phyloP scores from a whole-genome alignment of 2,888 invertebrate genomes.

The Hipparchia semele region DNA sequence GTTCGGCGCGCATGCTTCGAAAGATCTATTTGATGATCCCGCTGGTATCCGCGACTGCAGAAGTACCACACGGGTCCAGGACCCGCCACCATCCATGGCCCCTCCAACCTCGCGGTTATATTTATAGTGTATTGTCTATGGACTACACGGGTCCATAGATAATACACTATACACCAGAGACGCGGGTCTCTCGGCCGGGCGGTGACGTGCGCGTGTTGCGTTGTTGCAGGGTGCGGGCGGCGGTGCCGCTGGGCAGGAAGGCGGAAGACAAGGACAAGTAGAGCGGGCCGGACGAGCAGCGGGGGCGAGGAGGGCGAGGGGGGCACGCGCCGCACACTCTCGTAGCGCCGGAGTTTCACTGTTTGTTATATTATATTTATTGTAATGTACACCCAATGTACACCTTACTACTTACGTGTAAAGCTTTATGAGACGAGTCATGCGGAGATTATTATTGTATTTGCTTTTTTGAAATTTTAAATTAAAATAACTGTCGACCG shows the following conservation, averaged over 20 bases:
- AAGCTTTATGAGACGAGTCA: slow-evolving; percentile 82
- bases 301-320: slow-evolving; percentile 30
- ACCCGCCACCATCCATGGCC: too few species aligned
- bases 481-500: slow-evolving; percentile 80
- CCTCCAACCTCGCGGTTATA: too few species aligned
- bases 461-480: slow-evolving; percentile 82
- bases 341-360: slow-evolving; percentile 69
- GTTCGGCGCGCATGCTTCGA: too few species aligned
- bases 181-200: too few species aligned
- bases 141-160: too few species aligned
- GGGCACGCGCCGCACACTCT: slow-evolving; percentile 56
- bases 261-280: slow-evolving; percentile 93
- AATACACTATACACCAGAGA: too few species aligned
- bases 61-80: too few species aligned
- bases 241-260: slow-evolving; percentile 95
- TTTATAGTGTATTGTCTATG: too few species aligned
- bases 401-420: slow-evolving; percentile 63
- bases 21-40: too few species aligned
- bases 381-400: slow-evolving; percentile 67
- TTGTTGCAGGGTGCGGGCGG: slow-evolving; percentile 90
- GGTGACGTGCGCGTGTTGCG: too few species aligned
- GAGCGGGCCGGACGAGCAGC: slow-evolving; percentile 50
- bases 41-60: too few species aligned
- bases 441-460: slow-evolving; percentile 82
- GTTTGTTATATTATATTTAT: slow-evolving; percentile 80